phyloP scores from a whole-genome alignment of 2,797 vertebrate genomes.

The Meriones psammophilus region DNA sequence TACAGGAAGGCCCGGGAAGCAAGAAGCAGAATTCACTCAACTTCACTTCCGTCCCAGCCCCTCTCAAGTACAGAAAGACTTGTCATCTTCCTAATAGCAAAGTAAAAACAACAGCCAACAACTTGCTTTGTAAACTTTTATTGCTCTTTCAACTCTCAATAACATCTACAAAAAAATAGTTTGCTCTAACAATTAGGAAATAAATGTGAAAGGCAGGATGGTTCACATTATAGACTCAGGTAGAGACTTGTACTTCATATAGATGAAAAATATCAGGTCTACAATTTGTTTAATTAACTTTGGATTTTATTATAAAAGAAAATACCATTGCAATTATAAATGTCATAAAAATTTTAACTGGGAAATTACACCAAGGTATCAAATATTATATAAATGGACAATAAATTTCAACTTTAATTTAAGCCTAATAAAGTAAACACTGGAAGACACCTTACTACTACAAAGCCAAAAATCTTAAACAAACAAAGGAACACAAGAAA shows the following conservation, averaged over 20 bases:
- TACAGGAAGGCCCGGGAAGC: neutral
- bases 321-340: constrained; percentile 88
- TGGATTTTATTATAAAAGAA: constrained; percentile 87
- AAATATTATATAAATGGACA: constrained; percentile 87
- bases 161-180: constrained; percentile 91
- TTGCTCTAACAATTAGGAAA: constrained; percentile 86
- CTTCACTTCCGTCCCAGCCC: neutral
- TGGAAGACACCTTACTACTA: constrained; percentile 85
- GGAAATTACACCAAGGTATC: constrained; percentile 85
- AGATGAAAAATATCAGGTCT: constrained; percentile 86
- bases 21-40: neutral
- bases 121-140: constrained; percentile 88
- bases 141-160: constrained; percentile 89
- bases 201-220: constrained; percentile 87
- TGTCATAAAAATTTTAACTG: constrained; percentile 88
- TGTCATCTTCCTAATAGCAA: neutral
- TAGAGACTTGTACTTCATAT: constrained; percentile 79
- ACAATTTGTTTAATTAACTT: constrained; percentile 84
- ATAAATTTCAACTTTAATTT: constrained; percentile 83
- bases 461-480: constrained; percentile 54
- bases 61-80: neutral
- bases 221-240: constrained; percentile 85
- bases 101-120: neutral
- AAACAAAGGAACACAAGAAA: constrained; percentile 82
- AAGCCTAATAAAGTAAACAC: constrained; percentile 81